Evolutionary conservation across 1,140 invertebrate genomes (phyloP).

Genomic region (Calosoma granatense): DNA sequence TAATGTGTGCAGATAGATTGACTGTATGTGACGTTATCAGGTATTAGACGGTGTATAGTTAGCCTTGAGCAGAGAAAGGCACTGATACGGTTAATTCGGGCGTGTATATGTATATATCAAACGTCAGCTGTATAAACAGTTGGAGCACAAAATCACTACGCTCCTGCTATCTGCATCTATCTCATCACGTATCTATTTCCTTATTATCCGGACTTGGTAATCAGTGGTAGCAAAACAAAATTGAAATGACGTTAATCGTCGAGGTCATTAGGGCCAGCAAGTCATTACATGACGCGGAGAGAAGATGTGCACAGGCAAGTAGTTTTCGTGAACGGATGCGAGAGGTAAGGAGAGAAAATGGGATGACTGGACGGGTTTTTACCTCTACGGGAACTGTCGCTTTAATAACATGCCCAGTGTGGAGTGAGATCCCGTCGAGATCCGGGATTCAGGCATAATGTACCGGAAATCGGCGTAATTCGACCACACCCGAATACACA

Average conservation of each 20-base stretch:
- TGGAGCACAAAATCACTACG: no score
- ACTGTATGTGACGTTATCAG: no score
- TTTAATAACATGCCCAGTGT: not conserved
- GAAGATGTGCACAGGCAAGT: no score
- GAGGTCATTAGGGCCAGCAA: not conserved
- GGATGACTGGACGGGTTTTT: not conserved
- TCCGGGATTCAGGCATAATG: not conserved
- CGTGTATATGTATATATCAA: no score
- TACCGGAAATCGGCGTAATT: not conserved
- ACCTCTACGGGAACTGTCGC: not conserved
- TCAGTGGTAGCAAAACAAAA: conserved; percentile 7
- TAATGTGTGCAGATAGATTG: no score
- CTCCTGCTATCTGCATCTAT: no score
- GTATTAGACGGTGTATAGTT: no score
- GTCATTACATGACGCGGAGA: not conserved
- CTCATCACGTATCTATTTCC: no score
- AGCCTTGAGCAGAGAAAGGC: no score
- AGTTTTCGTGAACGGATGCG: no score
- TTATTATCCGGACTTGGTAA: not conserved
- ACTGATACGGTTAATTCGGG: no score
- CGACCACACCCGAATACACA: not conserved
- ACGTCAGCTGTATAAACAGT: no score
- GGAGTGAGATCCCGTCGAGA: not conserved
- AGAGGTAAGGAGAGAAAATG: not conserved
- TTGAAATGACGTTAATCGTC: conserved; percentile 9